phyloP scores from a whole-genome alignment of 2,113 vertebrate genomes.

The Callaeas wilsoni region DNA sequence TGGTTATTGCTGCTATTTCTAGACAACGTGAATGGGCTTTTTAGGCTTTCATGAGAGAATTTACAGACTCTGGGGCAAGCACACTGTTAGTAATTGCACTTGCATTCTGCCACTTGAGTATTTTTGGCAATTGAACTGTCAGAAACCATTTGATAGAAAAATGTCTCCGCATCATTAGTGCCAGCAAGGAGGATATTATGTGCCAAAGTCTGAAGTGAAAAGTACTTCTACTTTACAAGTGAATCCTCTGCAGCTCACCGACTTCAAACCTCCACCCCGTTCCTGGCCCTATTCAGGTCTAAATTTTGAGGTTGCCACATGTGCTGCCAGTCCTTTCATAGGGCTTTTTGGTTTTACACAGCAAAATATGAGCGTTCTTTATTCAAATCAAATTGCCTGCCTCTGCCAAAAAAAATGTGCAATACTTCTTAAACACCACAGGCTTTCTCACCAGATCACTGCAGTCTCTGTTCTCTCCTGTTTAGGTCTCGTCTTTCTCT shows the following conservation, averaged over 20 bases:
- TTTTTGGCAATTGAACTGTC: conserved; percentile 65
- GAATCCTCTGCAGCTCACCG: neutral
- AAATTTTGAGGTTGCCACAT: neutral
- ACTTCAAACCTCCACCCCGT: neutral
- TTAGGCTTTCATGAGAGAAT: conserved; percentile 58
- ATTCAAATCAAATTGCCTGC: neutral
- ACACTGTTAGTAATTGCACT: conserved; percentile 58
- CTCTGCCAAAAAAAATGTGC: neutral
- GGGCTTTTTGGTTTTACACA: neutral
- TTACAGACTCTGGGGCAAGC: conserved; percentile 57
- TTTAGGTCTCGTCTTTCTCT: neutral
- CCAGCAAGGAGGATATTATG: conserved; percentile 33
- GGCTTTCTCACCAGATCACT: neutral
- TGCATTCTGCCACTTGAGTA: conserved; percentile 59
- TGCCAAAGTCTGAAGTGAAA: conserved; percentile 33
- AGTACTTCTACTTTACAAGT: conserved; percentile 6
- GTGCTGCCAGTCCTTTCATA: neutral
- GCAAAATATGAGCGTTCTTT: neutral
- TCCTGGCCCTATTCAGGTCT: neutral
- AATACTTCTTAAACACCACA: neutral
- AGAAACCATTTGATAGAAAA: conserved; percentile 56
- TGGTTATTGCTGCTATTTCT: conserved; percentile 68
- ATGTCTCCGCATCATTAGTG: conserved; percentile 48
- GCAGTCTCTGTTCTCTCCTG: neutral
- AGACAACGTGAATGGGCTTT: conserved; percentile 47